A percentile compares a stretch with the other conserved stretches of the same genome.
phyloP scores from a whole-genome alignment of 2,113 vertebrate species.

The Lipotes vexillifer region DNA sequence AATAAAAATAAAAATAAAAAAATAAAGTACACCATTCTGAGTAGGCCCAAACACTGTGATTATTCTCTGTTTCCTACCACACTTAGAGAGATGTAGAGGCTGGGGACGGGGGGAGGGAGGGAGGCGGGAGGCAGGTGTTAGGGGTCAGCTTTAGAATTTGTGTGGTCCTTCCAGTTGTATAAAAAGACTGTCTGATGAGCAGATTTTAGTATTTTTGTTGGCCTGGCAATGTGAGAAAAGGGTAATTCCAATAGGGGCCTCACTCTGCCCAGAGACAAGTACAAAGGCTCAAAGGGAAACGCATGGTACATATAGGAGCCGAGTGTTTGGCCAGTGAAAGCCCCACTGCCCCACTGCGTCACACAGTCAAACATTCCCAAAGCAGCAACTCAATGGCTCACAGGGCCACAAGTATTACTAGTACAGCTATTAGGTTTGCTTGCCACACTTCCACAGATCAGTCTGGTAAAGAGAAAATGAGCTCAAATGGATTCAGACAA shows the following conservation, averaged over 20 bases:
- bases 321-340: not conserved
- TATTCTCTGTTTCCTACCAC: not conserved
- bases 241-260: not conserved
- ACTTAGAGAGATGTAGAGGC: not conserved
- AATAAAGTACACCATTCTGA: slow-evolving; percentile 14
- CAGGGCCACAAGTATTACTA: not conserved
- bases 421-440: not conserved
- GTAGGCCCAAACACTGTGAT: not conserved
- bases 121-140: too few relatives aligned
- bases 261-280: not conserved
- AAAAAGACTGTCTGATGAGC: not conserved
- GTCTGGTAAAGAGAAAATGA: not conserved
- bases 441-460: not conserved
- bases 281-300: not conserved
- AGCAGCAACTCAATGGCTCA: not conserved
- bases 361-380: not conserved
- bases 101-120: not conserved
- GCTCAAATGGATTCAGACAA: not conserved
- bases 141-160: not conserved
- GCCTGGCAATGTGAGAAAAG: not conserved
- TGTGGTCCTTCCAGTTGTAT: not conserved
- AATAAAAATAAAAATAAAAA: too few relatives aligned
- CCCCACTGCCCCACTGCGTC: not conserved
- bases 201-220: not conserved
- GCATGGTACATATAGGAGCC: not conserved